Base-by-base conservation (phyloP, 2,797 vertebrate genomes). In the Sebastes reedi region DNA sequence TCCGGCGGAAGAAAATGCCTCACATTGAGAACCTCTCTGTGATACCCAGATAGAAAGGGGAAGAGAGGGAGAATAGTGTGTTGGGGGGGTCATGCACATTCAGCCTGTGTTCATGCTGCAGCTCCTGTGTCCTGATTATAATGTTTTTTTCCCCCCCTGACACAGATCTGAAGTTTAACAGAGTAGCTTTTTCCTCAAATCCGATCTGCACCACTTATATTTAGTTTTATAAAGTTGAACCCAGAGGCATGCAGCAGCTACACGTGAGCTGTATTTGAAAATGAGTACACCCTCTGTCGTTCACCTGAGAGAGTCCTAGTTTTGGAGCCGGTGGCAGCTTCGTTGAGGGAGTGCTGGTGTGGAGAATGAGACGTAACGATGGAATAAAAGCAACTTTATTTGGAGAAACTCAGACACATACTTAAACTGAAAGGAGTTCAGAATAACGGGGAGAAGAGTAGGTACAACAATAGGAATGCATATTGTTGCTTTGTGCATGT, bases 1-100 rank as follows among this genome's bases (percentile, higher is more conserved):
- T 56, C 72, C 90, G 59, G 85, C 74, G 52, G 88, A 89, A 82
- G 81, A 88, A 82, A 77, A 79, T 55, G 87, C 77, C 84, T 81
- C 66, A 0, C 89, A 86, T 80, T 81, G 86, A 92, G 81, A 79
- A 84, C 73, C 72, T 79, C 87, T 80, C 82, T 65, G 83, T 80
- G 77, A 86, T 80, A 77, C 87, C 72, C 65, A 8, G 82, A 85
- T 54, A 67, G 56, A 78, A 62, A 75, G 58, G 20, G 13, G 65
- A 56, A 62, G 56, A 87, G 20, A 7, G 60, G n/a, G 60, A 56
- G 73, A 27, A 25, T 16, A 6, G 70, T 13, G 34, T 64, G 27
- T 25, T 3, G 1, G 20, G 10, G 42, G 20, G 24, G 11, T 46
- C 52, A 5, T 50, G 61, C 54, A 39, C 30, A 27, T 1, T 16